Conservation (phyloP, 2,113 vertebrate species). For the Dromaius novaehollandiae region DNA sequence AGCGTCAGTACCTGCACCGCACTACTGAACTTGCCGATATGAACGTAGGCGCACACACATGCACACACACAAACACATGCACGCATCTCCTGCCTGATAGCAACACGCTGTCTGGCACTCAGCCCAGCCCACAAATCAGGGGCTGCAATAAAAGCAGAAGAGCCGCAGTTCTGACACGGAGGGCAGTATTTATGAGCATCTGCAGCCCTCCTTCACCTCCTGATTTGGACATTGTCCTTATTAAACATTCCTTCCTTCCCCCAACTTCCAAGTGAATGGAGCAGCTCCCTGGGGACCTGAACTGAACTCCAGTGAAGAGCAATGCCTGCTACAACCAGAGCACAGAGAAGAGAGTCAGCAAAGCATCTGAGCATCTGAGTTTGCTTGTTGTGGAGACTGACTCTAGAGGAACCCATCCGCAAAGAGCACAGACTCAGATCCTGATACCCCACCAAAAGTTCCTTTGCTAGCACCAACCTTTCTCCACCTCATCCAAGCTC, state of each 20-base stretch:
- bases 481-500: not conserved
- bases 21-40: fast-evolving
- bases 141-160: not conserved
- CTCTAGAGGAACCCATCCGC: not conserved
- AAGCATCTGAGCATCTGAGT: not conserved
- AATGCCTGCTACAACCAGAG: not conserved
- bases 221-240: not conserved
- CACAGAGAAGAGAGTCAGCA: not conserved
- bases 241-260: not conserved
- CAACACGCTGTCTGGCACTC: not conserved
- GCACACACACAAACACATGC: not conserved
- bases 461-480: not conserved
- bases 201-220: not conserved
- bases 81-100: not conserved
- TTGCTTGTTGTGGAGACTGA: not conserved
- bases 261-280: not conserved
- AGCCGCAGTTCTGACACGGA: not conserved
- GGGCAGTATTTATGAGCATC: not conserved
- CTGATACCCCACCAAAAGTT: fast-evolving
- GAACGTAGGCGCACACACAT: not conserved
- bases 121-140: not conserved
- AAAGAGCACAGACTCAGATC: not conserved
- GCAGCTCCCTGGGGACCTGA: not conserved
- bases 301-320: not conserved
- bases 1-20: fast-evolving